A percentile compares a stretch with the other conserved stretches of the same genome.
Conservation (phyloP, 2,113 vertebrate species). For the Lagenorhynchus albirostris region DNA sequence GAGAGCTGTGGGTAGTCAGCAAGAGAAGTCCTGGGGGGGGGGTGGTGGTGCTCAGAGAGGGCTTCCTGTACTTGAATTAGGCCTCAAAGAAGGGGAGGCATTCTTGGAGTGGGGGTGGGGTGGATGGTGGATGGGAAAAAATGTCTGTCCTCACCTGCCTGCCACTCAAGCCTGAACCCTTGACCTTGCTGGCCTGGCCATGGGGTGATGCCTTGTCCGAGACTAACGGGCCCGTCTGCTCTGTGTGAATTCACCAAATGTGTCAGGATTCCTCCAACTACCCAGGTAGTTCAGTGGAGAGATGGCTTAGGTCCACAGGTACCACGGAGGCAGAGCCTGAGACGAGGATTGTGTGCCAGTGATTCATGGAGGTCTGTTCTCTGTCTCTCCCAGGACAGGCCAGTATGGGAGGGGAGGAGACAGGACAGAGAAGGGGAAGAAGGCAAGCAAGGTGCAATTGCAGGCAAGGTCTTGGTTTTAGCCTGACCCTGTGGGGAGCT, state of each 20-base stretch:
- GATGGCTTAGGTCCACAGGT: neutral
- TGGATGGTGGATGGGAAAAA: neutral
- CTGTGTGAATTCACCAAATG: neutral
- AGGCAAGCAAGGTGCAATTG: neutral
- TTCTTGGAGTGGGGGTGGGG: neutral
- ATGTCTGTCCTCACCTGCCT: neutral
- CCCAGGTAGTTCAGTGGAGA: neutral
- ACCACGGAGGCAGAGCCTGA: neutral
- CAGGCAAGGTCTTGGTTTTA: neutral
- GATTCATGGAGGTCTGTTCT: neutral
- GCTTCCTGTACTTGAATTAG: neutral
- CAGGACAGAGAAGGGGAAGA: neutral
- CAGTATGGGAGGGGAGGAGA: neutral
- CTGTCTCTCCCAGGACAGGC: neutral
- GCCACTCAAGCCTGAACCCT: neutral
- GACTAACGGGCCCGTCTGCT: neutral
- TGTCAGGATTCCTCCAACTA: neutral
- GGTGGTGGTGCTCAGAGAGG: neutral
- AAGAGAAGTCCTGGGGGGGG: too few relatives aligned
- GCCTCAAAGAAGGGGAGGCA: neutral
- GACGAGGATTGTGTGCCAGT: neutral
- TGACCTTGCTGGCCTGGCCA: neutral
- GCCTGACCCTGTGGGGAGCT: neutral
- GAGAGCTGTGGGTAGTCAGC: accelerated
- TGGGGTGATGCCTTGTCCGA: neutral